Evolutionary conservation across 1,140 invertebrate genomes (phyloP).

Genomic region (Theocolax elegans): DNA sequence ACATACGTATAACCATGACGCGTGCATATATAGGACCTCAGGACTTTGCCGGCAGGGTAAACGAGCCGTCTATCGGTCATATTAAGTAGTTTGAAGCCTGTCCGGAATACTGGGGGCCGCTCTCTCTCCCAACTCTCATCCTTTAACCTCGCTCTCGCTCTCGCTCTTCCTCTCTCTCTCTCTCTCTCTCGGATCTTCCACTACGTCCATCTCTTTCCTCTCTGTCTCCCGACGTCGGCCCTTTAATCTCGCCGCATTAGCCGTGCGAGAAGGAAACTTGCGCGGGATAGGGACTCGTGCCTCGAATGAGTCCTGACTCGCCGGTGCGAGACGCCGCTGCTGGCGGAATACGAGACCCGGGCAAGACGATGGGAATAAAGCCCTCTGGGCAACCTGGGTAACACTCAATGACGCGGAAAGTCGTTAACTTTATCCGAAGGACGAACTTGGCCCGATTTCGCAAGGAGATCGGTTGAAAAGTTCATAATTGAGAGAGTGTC

Average conservation of each 20-base stretch:
- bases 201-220: too few relatives aligned
- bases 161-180: background rate
- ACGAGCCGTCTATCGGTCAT: constrained; percentile 39
- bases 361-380: background rate
- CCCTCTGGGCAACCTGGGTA: background rate
- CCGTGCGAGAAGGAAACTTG: too few relatives aligned
- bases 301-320: constrained; percentile 3
- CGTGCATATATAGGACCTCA: background rate
- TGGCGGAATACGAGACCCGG: constrained; percentile 11
- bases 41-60: constrained; percentile 10
- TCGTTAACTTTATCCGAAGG: constrained; percentile 7
- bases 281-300: background rate
- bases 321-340: background rate
- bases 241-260: constrained; percentile 39
- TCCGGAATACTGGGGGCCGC: constrained; percentile 12
- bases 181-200: constrained; percentile 11
- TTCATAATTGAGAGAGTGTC: constrained; percentile 5
- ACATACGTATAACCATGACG: constrained; percentile 1
- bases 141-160: background rate
- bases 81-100: constrained; percentile 41
- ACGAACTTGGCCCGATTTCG: background rate
- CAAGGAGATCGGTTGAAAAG: background rate
- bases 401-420: constrained; percentile 5
- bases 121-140: background rate
- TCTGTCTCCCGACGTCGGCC: constrained; percentile 1